These are phyloP conservation scores for Dysmachus trigonus DNA, from an alignment of 2,888 invertebrate species.

Conservation along the genomic window DNA sequence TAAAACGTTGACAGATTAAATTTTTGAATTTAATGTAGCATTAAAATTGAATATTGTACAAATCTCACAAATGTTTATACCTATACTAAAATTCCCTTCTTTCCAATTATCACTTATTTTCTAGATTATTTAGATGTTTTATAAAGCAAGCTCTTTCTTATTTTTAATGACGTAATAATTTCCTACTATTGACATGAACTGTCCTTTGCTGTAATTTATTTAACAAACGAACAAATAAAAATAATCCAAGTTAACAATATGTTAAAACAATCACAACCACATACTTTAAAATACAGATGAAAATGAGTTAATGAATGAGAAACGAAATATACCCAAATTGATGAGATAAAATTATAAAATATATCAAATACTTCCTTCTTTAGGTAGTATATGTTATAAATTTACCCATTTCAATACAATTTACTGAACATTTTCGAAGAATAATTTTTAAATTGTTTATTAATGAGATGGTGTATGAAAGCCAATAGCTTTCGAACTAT, in stretches of 20 bases:
- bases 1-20: background rate
- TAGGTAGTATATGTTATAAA: background rate
- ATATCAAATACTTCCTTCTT: background rate
- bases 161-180: background rate
- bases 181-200: background rate
- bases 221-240: background rate
- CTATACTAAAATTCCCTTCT: background rate
- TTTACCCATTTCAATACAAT: background rate
- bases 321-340: background rate
- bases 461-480: constrained; percentile 8
- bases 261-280: background rate
- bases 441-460: background rate
- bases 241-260: background rate
- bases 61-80: background rate
- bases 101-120: background rate
- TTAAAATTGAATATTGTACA: background rate
- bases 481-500: background rate
- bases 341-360: background rate
- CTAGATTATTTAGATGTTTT: background rate
- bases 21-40: background rate
- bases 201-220: background rate
- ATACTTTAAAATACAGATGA: background rate
- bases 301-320: background rate
- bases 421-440: background rate
- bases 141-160: background rate